These are phyloP conservation scores for Rotaria sp. DNA, from an alignment of 2,888 invertebrate genomes.

Conservation along the genomic window DNA sequence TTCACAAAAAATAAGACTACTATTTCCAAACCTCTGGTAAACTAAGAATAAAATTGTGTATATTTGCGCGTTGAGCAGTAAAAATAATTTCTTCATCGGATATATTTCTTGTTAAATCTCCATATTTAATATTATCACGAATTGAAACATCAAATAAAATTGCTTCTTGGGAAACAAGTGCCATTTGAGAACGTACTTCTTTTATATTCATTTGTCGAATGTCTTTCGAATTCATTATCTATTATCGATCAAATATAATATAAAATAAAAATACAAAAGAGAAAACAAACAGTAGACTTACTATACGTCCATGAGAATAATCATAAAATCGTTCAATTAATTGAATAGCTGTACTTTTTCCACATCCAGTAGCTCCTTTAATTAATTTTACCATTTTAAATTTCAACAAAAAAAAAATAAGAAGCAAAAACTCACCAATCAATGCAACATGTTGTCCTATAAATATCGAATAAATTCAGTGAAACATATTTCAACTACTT, in stretches of 20 bases:
- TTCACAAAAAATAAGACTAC: no score
- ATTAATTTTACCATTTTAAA: no score
- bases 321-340: conserved; percentile 26
- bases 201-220: conserved; percentile 23
- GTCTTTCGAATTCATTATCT: conserved; percentile 1
- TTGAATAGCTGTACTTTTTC: conserved; percentile 16
- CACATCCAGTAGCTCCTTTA: no score
- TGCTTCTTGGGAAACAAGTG: conserved; percentile 52
- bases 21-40: no score
- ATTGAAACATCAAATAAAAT: conserved; percentile 51
- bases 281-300: not conserved
- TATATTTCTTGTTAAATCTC: conserved; percentile 45
- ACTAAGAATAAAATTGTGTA: conserved; percentile 50
- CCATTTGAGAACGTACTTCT: conserved; percentile 46
- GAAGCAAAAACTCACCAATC: no score
- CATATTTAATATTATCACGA: conserved; percentile 58
- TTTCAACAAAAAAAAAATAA: no score
- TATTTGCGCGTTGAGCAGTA: conserved; percentile 55
- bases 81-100: conserved; percentile 50
- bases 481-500: no score
- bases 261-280: no score
- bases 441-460: no score
- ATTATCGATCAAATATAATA: no score
- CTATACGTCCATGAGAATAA: not conserved
- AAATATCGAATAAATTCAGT: no score